Percentiles rank a stretch among this genome's conserved stretches.
These are phyloP conservation scores for Cybosia mesomella DNA, from an alignment of 2,888 invertebrate genomes.

Conservation along the genomic window DNA sequence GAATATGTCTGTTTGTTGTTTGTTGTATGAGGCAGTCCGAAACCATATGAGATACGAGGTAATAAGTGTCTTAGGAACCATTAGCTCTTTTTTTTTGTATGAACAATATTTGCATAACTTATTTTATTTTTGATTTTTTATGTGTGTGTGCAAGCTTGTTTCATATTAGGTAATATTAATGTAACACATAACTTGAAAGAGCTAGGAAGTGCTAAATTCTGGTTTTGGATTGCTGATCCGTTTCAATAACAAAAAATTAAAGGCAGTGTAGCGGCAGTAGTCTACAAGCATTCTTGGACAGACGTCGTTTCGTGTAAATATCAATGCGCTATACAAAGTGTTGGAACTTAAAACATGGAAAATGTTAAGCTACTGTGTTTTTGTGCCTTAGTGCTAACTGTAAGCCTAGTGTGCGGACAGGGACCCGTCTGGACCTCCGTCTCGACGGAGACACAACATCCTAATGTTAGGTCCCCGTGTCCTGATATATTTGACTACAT, in stretches of 20 bases:
- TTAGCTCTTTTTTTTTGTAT: too few relatives aligned
- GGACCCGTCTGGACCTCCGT: too few relatives aligned
- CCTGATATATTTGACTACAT: slow-evolving; percentile 12
- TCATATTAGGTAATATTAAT: too few relatives aligned
- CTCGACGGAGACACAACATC: too few relatives aligned
- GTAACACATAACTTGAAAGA: not conserved
- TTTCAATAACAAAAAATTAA: not conserved
- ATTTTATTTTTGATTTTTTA: too few relatives aligned
- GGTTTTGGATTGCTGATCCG: slow-evolving; percentile 19
- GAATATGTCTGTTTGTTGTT: too few relatives aligned
- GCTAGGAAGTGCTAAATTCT: slow-evolving; percentile 4
- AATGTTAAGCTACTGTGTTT: not conserved
- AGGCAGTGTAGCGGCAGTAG: too few relatives aligned
- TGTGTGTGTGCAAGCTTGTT: too few relatives aligned
- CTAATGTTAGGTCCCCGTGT: slow-evolving; percentile 9
- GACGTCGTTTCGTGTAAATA: slow-evolving; percentile 4
- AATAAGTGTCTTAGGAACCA: too few relatives aligned
- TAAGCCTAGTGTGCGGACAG: slow-evolving; percentile 2
- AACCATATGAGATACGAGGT: too few relatives aligned
- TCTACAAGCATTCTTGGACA: not conserved
- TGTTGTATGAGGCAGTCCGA: too few relatives aligned
- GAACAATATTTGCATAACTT: too few relatives aligned
- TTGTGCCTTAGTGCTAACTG: not conserved
- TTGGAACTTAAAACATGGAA: not conserved
- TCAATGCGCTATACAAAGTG: not conserved